Evolutionary conservation across 2,113 vertebrate species (phyloP).

Genomic region (Macaca mulatta): DNA sequence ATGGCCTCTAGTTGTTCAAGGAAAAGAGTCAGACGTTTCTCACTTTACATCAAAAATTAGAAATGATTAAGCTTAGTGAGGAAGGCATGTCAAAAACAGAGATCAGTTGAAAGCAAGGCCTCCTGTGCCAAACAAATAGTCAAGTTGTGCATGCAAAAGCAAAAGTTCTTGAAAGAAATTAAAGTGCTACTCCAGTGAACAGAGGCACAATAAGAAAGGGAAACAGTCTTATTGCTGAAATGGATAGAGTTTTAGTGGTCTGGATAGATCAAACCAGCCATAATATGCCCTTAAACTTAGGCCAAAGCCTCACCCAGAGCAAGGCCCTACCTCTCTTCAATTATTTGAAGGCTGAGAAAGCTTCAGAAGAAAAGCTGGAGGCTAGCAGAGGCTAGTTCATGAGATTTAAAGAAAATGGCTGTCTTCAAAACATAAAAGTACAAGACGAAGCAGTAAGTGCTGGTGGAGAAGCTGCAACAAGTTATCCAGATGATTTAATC

Average conservation of each 20-base stretch:
- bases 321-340: neutral
- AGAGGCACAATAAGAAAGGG: neutral
- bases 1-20: neutral
- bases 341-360: neutral
- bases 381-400: neutral
- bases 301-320: neutral
- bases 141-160: neutral
- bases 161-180: neutral
- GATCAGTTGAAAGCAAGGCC: neutral
- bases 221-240: neutral
- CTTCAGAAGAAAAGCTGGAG: neutral
- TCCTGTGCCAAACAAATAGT: neutral
- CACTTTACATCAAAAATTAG: neutral
- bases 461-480: neutral
- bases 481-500: neutral
- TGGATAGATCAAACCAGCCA: neutral
- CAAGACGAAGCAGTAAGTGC: neutral
- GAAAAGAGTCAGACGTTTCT: neutral
- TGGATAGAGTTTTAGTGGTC: neutral
- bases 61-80: neutral
- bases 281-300: too few relatives aligned
- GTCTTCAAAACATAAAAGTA: neutral
- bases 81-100: neutral
- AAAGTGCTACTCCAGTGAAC: neutral
- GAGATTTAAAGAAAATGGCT: neutral